A percentile compares a stretch with the other conserved stretches of the same genome.
These are phyloP conservation scores for Magallana gigas DNA, from an alignment of 1,140 invertebrate species.

Conservation along the genomic window DNA sequence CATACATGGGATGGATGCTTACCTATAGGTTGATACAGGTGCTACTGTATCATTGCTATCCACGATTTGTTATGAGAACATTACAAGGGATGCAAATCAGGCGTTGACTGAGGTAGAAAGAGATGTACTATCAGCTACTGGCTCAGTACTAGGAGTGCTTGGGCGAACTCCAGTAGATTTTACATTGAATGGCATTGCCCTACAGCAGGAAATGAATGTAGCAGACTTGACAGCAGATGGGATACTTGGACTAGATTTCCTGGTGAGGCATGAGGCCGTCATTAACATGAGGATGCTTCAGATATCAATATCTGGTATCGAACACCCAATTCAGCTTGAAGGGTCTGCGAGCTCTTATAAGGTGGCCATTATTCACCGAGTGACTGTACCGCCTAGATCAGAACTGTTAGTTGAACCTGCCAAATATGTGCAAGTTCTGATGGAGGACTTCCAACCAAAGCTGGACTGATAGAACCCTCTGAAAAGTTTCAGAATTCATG, in stretches of 20 bases:
- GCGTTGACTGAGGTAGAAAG: not conserved
- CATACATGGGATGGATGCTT: slow-evolving; percentile 22
- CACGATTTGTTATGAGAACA: slow-evolving; percentile 8
- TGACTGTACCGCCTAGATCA: not conserved
- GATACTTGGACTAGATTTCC: slow-evolving; percentile 46
- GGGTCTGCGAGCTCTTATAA: slow-evolving; percentile 35
- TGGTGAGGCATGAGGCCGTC: not conserved
- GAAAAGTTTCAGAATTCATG: no score
- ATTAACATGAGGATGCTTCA: slow-evolving; percentile 9
- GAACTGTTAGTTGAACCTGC: no score
- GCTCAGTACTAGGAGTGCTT: not conserved
- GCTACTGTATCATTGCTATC: slow-evolving; percentile 39
- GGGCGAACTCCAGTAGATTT: slow-evolving; percentile 24
- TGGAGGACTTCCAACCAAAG: no score
- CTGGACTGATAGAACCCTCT: no score
- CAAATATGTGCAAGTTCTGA: no score
- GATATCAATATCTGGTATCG: not conserved
- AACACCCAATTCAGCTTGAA: slow-evolving; percentile 9
- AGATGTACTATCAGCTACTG: slow-evolving; percentile 32
- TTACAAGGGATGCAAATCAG: not conserved
- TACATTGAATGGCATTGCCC: not conserved
- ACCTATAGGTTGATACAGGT: slow-evolving; percentile 35
- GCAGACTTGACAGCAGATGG: slow-evolving; percentile 45
- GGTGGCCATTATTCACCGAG: not conserved
- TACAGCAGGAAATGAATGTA: not conserved